Base-by-base conservation (phyloP, 2,888 invertebrate genomes). In the Platerodrilus igneus region DNA sequence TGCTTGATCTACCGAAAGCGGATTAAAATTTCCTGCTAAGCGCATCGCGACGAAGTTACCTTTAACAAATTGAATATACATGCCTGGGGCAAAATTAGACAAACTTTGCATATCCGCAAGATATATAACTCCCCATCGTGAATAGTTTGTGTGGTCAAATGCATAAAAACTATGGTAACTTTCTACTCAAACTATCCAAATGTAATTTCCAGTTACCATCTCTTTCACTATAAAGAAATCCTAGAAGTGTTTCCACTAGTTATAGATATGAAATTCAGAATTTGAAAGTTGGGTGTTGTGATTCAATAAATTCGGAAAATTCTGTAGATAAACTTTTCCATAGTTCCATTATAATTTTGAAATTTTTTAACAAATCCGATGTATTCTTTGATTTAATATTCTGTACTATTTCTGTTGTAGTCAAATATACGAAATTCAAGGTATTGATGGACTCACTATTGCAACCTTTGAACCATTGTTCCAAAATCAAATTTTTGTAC, bases 131-230 rank as follows among this genome's bases (percentile, higher is more conserved):
- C 29, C 37, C 37, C 37, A 37, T 21, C 29, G 13, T 8, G 37
- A 14, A 29, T 37, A 37, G 16, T 37, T 29, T 3, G 17, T 15
- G 21, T 37, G 37, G n/a, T 30, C 23, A 29, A 21, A 37, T 3
- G 13, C 28, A 34, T n/a, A 49, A 49, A 23, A 49, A 49, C 37
- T 34, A 49, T 14, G 47, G 49, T 2, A 49, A 25, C 47, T 47
- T 49, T 34, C 23, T 43, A 29, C 36, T 35, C 20, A 49, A 39
- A 29, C 37, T 39, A 4, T 23, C 18, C 33, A 47, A 33, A 37
- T 47, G 47, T 13, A 44, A 5, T 4, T 36, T 18, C 47, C 46
- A 47, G 8, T 44, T 41, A 6, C 41, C 48, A 11, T 7, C 20
- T 31, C 45, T 37, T 35, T 48, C 40, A 7, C 22, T 14, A 30